Evolutionary conservation across 1,140 invertebrate species (phyloP), one percentile per base, ranked within the genome.

Genomic region (Pogonognathellus flavescens): DNA sequence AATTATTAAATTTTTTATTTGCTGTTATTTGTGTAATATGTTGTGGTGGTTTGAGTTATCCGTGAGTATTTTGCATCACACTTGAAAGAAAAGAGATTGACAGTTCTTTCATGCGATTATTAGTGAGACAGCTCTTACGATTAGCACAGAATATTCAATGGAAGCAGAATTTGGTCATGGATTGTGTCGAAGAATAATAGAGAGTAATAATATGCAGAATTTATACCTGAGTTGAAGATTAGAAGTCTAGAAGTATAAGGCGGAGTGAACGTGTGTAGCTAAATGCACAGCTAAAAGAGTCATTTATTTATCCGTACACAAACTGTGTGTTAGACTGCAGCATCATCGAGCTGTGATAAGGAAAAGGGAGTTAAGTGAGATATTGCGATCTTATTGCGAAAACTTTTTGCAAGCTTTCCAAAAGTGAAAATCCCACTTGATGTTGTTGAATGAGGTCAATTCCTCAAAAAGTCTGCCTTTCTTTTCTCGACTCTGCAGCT

Each of bases 371-470:
- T 59, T 59, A 20, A 53, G 41, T 59, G 52, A 53, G 41, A 55
- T 55, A 82, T 57, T 59, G 80, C 55, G 52, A 57, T 55, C 18
- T 57, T 82, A 82, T 82, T 82, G 80, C 80, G 80, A 82, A 82
- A 82, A 82, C 55, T 82, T 82, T 82, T 82, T 82, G 80, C 80
- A 82, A 82, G 80, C 80, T 82, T 82, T 82, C 80, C 80, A 82
- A 82, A 82, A 82, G 80, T 82, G 80, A 82, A 82, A 82, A 82
- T 82, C 80, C 50, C 80, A 53, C 80, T 82, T 82, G 80, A 41
- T 55, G 52, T 25, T 70, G 62, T 82, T 82, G 80, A 82, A 82
- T 82, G 80, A 82, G 80, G 80, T 82, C 80, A 82, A 82, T 82
- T 82, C 80, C 80, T 82, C 80, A 82, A 82, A 82, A 82, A 82